Percentiles rank a stretch among this genome's conserved stretches.
These are phyloP conservation scores for Cyrtorhinus lividipennis DNA, from an alignment of 1,140 invertebrate species.

Conservation along the genomic window DNA sequence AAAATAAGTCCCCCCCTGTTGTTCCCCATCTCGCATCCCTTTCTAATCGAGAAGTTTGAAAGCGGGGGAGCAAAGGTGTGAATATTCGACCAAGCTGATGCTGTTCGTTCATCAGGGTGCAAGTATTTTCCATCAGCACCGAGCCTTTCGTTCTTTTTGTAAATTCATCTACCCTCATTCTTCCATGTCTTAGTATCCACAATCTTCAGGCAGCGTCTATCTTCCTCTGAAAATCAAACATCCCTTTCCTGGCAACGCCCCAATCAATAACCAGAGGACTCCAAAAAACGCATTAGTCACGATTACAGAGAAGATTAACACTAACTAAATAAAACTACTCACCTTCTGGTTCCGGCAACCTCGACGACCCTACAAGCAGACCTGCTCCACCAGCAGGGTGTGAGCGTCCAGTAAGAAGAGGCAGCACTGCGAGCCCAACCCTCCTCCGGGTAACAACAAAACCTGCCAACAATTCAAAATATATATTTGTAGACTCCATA, in stretches of 20 bases:
- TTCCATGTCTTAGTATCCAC: too few relatives aligned
- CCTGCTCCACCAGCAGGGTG: constrained; percentile 69
- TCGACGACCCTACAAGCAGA: constrained; percentile 69
- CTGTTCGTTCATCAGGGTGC: background rate
- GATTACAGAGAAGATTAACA: too few relatives aligned
- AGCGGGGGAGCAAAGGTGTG: background rate
- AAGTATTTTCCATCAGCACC: background rate
- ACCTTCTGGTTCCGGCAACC: constrained; percentile 62
- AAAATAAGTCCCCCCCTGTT: background rate
- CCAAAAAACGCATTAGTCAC: too few relatives aligned
- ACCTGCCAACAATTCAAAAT: constrained; percentile 41
- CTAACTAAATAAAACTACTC: too few relatives aligned
- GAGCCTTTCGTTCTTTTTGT: background rate
- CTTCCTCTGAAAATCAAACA: too few relatives aligned
- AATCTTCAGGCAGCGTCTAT: too few relatives aligned
- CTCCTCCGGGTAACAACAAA: constrained; percentile 70
- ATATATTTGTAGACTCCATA: too few relatives aligned
- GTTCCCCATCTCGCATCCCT: background rate
- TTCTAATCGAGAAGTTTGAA: background rate
- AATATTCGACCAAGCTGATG: background rate
- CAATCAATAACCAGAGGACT: too few relatives aligned
- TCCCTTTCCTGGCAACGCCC: too few relatives aligned
- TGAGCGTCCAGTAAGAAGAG: constrained; percentile 73
- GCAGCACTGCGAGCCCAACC: constrained; percentile 71
- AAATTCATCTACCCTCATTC: background rate